Base-by-base conservation (phyloP, 2,797 vertebrate species). In the Anolis apletophallus region DNA sequence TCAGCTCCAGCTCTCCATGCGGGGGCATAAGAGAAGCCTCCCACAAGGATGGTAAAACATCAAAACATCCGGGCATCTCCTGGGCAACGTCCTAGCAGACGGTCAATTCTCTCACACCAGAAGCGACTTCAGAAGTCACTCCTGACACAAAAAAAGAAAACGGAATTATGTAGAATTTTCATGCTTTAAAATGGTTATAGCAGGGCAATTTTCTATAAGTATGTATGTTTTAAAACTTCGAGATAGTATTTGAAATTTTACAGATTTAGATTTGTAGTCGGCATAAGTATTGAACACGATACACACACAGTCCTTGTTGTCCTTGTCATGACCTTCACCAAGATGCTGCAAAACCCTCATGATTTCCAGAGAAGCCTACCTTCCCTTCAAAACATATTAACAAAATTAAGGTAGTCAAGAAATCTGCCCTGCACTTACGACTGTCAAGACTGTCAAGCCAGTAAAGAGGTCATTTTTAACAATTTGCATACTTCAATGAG, bases 261-360 rank as follows among this genome's bases (percentile, higher is more conserved):
- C 46, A 32, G 12, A 32, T 55, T 46, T 6, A 72, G 54, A 3
- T 73, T 54, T n/a, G 78, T 80, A 61, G 83, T 83, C 55, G 17
- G 26, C 26, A 83, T 52, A 26, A 87, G 80, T 21, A 75, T 40
- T 10, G 57, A 14, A 34, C 13, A 16, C n/a, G 46, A 21, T 76
- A 68, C 71, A 1, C 80, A 52, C 9, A 12, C 26, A 29, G 29
- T 4, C 26, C 61, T 64, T 10, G 4, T 77, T 85, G 29, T 84
- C 32, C 72, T 88, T 86, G 76, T 81, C 84, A 85, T 87, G 89
- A 92, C 87, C 76, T 92, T 88, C 68, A 29, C 32, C 32, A 5
- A 6, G 12, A 75, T 29, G 36, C 32, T 6, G 19, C 61, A 50
- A 81, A 84, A 64, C 83, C 17, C 16, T 74, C 32, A 32, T 21